Base-by-base conservation (phyloP, 92 coral and sea anemone species). In the Blastomussa wellsi region DNA sequence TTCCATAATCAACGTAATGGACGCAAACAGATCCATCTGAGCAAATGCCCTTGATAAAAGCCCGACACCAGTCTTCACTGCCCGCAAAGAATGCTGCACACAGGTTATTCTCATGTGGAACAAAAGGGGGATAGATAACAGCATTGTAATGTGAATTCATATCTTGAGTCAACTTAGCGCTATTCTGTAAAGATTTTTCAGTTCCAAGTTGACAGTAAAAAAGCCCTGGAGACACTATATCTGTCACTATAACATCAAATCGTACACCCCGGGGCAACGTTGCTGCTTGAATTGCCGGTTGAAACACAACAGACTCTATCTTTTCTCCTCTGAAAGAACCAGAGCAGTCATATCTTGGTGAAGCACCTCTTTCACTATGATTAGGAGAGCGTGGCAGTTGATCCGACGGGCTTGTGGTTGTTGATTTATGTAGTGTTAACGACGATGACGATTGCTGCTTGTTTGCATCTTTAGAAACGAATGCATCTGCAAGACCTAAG, bases 1-100 rank as follows among this genome's bases (percentile, higher is more conserved):
- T 92, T 17, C 98, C 98, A 44, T 81, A 95, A 82, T 95, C 98
- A n/a, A 95, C 96, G 35, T 89, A 92, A 67, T 86, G 92, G 49
- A 92, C 86, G 2, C 41, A 53, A 2, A 84, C 82, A 41, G 83
- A 59, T 16, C 90, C 93, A 78, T 88, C 90, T 8, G 88, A 48
- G 49, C 73, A 76, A 64, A 79, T 69, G 29, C 55, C 81, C 86
- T 87, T 80, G 29, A 95, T 90, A 48, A 82, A 83, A 1, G 88
- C 95, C 4, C 98, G 91, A 64, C 87, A 92, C 95, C 98, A 95
- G 28, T 90, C 92, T 16, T 89, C 86, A 14, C 60, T 86, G n/a
- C n/a, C 66, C 37, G 74, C 72, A 60, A 75, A 92, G 42, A 67
- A 81, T 26, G 95, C 95, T 35, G 91, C 88, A 48, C 94, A 91